phyloP scores from a whole-genome alignment of 2,797 vertebrate species.

The Pampus argenteus region DNA sequence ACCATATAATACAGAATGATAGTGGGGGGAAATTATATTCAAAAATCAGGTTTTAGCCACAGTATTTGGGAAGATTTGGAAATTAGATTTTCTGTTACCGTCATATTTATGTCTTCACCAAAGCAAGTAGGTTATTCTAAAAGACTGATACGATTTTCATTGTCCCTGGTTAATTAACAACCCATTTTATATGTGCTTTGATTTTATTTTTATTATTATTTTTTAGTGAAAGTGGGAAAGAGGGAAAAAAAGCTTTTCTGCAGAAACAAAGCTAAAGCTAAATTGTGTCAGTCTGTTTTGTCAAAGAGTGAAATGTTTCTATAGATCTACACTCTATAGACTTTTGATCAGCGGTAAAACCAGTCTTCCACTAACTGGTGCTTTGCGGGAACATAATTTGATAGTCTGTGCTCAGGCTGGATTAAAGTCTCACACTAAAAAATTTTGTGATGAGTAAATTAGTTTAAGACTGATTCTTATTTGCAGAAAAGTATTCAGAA shows the following conservation, averaged over 20 bases:
- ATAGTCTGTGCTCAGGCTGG: neutral
- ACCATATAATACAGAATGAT: constrained; percentile 10
- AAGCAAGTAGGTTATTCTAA: neutral
- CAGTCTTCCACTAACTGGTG: neutral
- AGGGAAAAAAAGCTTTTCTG: constrained; percentile 16
- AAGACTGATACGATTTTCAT: neutral
- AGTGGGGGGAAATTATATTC: constrained; percentile 3
- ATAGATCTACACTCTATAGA: neutral
- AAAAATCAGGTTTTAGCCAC: constrained; percentile 4
- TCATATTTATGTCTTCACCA: neutral
- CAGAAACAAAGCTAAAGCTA: constrained; percentile 4
- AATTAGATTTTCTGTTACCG: neutral
- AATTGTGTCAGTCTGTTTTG: constrained; percentile 12
- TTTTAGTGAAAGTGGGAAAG: too few relatives aligned
- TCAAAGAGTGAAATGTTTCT: constrained; percentile 16
- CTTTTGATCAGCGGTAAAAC: constrained; percentile 16
- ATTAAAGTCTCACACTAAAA: constrained; percentile 14
- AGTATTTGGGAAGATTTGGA: neutral
- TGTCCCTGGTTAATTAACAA: neutral
- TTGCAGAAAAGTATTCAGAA: constrained; percentile 18
- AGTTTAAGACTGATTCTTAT: constrained; percentile 17
- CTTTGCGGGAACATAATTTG: constrained; percentile 11
- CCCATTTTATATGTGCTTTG: neutral
- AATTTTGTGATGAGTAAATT: constrained; percentile 15
- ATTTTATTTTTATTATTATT: neutral